Base-by-base conservation (phyloP, 30 jellyfish, hydroid and myxozoan genomes). In the Sanderia malayensis region DNA sequence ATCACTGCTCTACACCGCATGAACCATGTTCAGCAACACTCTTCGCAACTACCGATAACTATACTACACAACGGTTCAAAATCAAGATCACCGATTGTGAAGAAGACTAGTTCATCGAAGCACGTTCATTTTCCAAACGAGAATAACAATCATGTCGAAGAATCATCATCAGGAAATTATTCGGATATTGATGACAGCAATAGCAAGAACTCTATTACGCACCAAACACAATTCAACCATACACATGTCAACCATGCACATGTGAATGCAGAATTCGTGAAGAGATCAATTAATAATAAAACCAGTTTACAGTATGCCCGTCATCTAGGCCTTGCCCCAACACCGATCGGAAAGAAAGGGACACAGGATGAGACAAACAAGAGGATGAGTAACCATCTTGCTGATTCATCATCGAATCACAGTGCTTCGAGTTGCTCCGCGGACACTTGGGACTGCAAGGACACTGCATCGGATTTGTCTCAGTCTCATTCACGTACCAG, bases 401-500 rank as follows among this genome's bases (percentile, higher is more conserved):
- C 18, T 9, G 64, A 49, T 19, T 15, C 27, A 4, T 49, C 64
- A 19, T 79, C 92, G 31, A 76, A 83, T 28, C 75, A 80, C 8
- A 79, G 92, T 47, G 73, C 57, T 22, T 79, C 92, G 24, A 68
- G 83, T 53, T 79, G 92, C 63, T 79, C 92, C 2, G 70, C 71
- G 29, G 92, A 79, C 28, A 79, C 92, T n/a, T 76, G 88, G 88
- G 88, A 76, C 58, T 73, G 88, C 53, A 76, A 76, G 52, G 88
- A 76, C 0, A n/a, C n/a, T n/a, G n/a, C n/a, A n/a, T 64, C 88
- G 7, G 69, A 34, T 24, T 44, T 44, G 11, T 21, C 71, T 20
- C 88, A 76, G 11, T 21, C 71, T 20, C 88, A 76, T 70, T 76
- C 88, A 31, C 46, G 88, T n/a, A 76, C 88, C 65, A 63, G 69